phyloP scores from a whole-genome alignment of 2,888 invertebrate genomes.

The Drosophila melanosoma region DNA sequence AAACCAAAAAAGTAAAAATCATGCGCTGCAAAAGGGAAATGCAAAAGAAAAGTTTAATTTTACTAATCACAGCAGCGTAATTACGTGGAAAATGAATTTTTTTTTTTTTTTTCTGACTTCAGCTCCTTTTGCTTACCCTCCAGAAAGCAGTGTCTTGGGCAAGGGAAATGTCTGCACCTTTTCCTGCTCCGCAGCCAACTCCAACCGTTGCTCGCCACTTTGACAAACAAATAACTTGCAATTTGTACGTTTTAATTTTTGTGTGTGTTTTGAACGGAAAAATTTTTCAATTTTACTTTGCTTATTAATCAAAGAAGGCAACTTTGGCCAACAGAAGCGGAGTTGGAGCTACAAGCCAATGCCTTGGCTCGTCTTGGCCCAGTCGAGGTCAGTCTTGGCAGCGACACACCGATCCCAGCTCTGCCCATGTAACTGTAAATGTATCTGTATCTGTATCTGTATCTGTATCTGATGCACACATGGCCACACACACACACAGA shows the following conservation, averaged over 20 bases:
- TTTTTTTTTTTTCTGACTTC: constrained; percentile 39
- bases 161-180: constrained; percentile 48
- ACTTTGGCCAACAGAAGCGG: not conserved
- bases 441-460: constrained; percentile 6
- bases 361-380: constrained; percentile 12
- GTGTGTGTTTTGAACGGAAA: constrained; percentile 70
- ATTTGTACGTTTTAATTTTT: constrained; percentile 83
- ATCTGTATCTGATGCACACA: constrained; percentile 29
- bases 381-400: constrained; percentile 18
- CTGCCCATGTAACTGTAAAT: constrained; percentile 15
- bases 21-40: constrained; percentile 64
- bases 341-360: constrained; percentile 28
- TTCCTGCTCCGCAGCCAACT: not conserved
- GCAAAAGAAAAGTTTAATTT: constrained; percentile 84
- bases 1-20: constrained; percentile 67
- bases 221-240: constrained; percentile 82
- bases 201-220: not conserved
- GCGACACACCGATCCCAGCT: constrained; percentile 16
- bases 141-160: constrained; percentile 22
- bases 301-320: constrained; percentile 78
- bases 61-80: constrained; percentile 85
- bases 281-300: constrained; percentile 81
- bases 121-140: constrained; percentile 14
- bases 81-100: constrained; percentile 85
- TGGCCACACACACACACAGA: constrained; percentile 35